A percentile compares a stretch with the other conserved stretches of the same genome.
These are phyloP conservation scores for Patiria miniata DNA, from an alignment of 35 echinoderm and acorn worm species.

Conservation along the genomic window DNA sequence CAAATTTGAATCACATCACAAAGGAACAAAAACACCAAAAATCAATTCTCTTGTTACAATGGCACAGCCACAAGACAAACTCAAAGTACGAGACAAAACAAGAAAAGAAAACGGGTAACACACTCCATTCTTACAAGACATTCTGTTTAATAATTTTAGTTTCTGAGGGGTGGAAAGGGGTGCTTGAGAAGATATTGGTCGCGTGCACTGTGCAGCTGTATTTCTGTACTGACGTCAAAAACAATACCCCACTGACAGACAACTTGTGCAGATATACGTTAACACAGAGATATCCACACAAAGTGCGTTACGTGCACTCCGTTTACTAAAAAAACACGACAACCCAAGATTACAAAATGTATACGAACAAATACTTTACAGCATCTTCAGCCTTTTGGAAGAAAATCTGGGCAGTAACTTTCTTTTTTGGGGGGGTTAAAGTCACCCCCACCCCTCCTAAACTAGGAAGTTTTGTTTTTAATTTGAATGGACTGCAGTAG, in stretches of 20 bases:
- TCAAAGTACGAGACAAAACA: not conserved
- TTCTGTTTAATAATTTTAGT: not conserved
- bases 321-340: not conserved
- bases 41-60: not conserved
- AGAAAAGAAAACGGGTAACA: not conserved
- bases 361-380: constrained; percentile 16
- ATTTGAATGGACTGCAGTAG: not conserved
- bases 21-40: not conserved
- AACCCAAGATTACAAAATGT: not conserved
- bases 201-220: not conserved
- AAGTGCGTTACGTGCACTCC: not conserved
- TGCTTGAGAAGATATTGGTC: not conserved
- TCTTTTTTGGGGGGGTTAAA: not conserved
- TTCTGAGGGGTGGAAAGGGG: not conserved
- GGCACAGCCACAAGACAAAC: constrained; percentile 20
- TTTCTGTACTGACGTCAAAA: not conserved
- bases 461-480: not conserved
- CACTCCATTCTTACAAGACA: not conserved
- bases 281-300: constrained; percentile 3
- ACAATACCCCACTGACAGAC: not conserved
- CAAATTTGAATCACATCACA: constrained; percentile 13
- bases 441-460: not conserved
- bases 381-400: constrained; percentile 16
- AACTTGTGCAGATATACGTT: not conserved
- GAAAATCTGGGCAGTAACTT: constrained; percentile 4